Base-by-base conservation (phyloP, 1,140 invertebrate genomes). In the Ceratitis capitata region DNA sequence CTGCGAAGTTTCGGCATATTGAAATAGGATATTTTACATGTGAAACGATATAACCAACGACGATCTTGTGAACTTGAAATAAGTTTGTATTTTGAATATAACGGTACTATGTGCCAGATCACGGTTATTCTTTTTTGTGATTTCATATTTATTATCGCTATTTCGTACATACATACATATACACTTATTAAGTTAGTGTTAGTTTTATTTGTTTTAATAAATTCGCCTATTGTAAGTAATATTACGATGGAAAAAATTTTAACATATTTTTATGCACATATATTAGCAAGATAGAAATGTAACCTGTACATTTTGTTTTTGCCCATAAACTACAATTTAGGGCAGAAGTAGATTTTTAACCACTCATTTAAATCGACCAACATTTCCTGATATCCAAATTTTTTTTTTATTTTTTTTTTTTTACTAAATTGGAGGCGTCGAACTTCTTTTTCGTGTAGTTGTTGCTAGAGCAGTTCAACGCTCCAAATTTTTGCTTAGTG, bases 401-500 rank as follows among this genome's bases (percentile, higher is more conserved):
- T 16, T 74, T n/a, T n/a, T n/a, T n/a, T n/a, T n/a, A n/a, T n/a
- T n/a, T n/a, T n/a, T n/a, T n/a, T n/a, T n/a, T n/a, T n/a, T n/a
- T n/a, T 42, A 39, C 19, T 74, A 74, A 74, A 45, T 74, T 23
- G 39, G 39, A 74, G 69, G 69, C 39, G 69, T 74, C n/a, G 69
- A 5, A 74, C 39, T 6, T 35, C 23, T n/a, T 42, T n/a, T n/a
- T n/a, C n/a, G n/a, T 74, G 69, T 74, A n/a, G 69, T 74, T 74
- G 35, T 42, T 42, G 12, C 45, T 42, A 74, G 69, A 74, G 39
- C 16, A 74, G 69, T 74, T 74, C 69, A 74, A 74, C 69, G 69
- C 69, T 74, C 69, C 45, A 74, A 74, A 74, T 74, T 42, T 74
- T 74, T 74, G 19, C 45, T 74, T 74, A 74, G 69, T 74, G 69